These are phyloP conservation scores for Napeogenes inachia DNA, from an alignment of 2,888 invertebrate species.

Conservation along the genomic window DNA sequence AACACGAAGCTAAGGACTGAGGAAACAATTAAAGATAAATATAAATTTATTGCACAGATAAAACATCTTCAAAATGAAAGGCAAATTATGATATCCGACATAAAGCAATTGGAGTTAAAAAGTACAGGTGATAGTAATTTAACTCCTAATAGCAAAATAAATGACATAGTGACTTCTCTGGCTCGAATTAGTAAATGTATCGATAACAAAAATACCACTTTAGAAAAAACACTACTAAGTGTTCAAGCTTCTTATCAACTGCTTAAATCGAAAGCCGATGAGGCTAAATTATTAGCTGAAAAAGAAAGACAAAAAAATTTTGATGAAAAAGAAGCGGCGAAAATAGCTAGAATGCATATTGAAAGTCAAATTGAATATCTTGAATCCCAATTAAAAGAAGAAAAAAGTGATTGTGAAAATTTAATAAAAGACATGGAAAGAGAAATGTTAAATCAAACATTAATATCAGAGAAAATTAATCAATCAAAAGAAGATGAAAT, in stretches of 20 bases:
- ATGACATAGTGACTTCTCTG: slow-evolving; percentile 51
- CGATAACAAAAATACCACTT: slow-evolving; percentile 41
- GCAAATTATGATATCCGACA: slow-evolving; percentile 51
- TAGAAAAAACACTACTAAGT: slow-evolving; percentile 55
- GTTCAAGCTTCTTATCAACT: slow-evolving; percentile 62
- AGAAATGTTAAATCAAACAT: slow-evolving; percentile 56
- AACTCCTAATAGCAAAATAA: slow-evolving; percentile 43
- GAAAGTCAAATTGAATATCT: slow-evolving; percentile 49
- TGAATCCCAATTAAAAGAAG: slow-evolving; percentile 48
- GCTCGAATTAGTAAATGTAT: slow-evolving; percentile 50
- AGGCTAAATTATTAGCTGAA: slow-evolving; percentile 61
- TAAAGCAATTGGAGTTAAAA: slow-evolving; percentile 56
- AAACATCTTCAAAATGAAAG: slow-evolving; percentile 51
- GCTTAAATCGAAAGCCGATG: slow-evolving; percentile 61
- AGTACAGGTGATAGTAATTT: slow-evolving; percentile 55
- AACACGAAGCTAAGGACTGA: slow-evolving; percentile 44
- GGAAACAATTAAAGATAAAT: slow-evolving; percentile 44
- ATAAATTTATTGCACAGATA: slow-evolving; percentile 47
- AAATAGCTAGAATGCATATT: slow-evolving; percentile 47
- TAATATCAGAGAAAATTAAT: slow-evolving; percentile 55
- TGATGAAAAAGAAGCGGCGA: slow-evolving; percentile 61
- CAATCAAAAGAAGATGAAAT: slow-evolving; percentile 49
- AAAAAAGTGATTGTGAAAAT: slow-evolving; percentile 45
- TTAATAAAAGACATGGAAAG: slow-evolving; percentile 57
- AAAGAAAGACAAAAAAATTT: slow-evolving; percentile 63